Percentiles rank a stretch among this genome's conserved stretches.
phyloP scores from a whole-genome alignment of 2,797 vertebrate species.

The Microctenopoma lineatum region DNA sequence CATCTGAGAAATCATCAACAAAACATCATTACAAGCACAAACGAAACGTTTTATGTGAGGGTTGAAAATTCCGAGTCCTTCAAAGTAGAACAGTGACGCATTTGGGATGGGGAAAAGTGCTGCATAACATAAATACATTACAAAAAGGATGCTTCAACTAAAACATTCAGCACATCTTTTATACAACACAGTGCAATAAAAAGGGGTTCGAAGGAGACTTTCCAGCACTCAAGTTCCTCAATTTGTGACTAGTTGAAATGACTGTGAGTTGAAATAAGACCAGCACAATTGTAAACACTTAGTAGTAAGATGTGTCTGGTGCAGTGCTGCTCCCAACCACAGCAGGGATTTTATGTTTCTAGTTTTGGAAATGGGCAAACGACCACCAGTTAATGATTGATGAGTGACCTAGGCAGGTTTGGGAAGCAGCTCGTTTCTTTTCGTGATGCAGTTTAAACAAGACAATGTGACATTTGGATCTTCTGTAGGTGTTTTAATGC shows the following conservation, averaged over 20 bases:
- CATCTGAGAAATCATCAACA: slow-evolving; percentile 74
- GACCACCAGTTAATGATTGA: neutral
- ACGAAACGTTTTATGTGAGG: slow-evolving; percentile 44
- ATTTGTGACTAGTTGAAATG: slow-evolving; percentile 23
- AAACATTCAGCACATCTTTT: slow-evolving; percentile 84
- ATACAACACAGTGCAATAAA: slow-evolving; percentile 84
- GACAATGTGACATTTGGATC: too few relatives aligned
- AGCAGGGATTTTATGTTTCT: slow-evolving; percentile 28
- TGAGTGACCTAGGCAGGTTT: neutral
- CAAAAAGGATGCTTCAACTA: slow-evolving; percentile 77
- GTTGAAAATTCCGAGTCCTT: slow-evolving; percentile 77
- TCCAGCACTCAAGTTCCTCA: slow-evolving; percentile 60
- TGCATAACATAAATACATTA: slow-evolving; percentile 86
- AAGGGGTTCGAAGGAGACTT: slow-evolving; percentile 53
- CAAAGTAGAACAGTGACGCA: slow-evolving; percentile 53
- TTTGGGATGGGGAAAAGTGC: slow-evolving; percentile 81
- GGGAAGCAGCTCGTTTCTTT: neutral
- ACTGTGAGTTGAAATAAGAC: slow-evolving; percentile 2
- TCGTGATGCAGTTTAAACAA: too few relatives aligned
- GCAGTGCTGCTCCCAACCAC: slow-evolving; percentile 58
- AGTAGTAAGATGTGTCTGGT: slow-evolving; percentile 26
- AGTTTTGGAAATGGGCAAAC: neutral
- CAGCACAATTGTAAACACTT: slow-evolving; percentile 68
- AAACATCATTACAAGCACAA: slow-evolving; percentile 64
- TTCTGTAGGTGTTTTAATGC: neutral